phyloP scores from a whole-genome alignment of 2,797 vertebrate species.

The Hydrophis major region DNA sequence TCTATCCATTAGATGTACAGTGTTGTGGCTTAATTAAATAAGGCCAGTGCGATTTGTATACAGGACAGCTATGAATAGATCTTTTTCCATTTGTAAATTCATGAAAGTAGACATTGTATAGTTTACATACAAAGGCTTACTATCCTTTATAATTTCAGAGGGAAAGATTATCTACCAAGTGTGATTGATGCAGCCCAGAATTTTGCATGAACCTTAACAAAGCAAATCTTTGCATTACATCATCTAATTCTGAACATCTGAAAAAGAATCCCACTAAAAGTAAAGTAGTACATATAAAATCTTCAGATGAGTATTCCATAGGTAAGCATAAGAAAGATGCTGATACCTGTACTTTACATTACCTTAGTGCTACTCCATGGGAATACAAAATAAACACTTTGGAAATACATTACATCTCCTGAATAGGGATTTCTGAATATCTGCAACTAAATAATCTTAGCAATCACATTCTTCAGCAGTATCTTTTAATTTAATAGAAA shows the following conservation, averaged over 20 bases:
- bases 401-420: background rate
- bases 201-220: background rate
- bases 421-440: background rate
- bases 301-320: background rate
- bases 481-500: background rate
- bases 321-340: background rate
- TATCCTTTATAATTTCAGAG: background rate
- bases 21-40: background rate
- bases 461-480: background rate
- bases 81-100: background rate
- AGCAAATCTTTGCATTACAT: background rate
- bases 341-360: background rate
- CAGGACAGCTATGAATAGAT: background rate
- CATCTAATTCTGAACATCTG: background rate
- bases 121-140: background rate
- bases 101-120: background rate
- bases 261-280: background rate
- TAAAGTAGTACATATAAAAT: background rate
- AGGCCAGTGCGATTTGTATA: background rate
- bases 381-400: background rate
- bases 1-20: background rate
- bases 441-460: background rate
- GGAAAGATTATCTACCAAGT: background rate
- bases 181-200: background rate
- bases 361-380: background rate